Percentiles rank a stretch among this genome's conserved stretches.
phyloP scores from a whole-genome alignment of 2,113 vertebrate species.

The Pangasianodon gigas region DNA sequence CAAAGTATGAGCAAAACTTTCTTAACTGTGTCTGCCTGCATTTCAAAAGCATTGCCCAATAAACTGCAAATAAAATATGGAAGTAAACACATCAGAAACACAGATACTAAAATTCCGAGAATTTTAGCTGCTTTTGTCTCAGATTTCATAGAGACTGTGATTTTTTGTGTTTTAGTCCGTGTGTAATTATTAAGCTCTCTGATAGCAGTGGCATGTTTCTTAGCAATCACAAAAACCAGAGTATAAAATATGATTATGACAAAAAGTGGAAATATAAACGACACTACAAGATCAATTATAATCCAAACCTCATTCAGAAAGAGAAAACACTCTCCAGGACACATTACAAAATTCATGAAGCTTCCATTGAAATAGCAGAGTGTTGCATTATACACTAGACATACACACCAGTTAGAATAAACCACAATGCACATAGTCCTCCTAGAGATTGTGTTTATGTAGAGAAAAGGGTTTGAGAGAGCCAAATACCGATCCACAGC shows the following conservation, averaged over 20 bases:
- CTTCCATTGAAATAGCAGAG: slow-evolving; percentile 36
- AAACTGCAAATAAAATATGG: slow-evolving; percentile 39
- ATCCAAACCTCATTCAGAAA: slow-evolving; percentile 19
- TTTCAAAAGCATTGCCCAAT: not conserved
- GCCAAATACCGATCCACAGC: slow-evolving; percentile 52
- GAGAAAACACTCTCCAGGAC: slow-evolving; percentile 21
- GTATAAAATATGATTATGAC: slow-evolving; percentile 40
- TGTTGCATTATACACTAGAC: slow-evolving; percentile 18
- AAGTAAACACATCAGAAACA: slow-evolving; percentile 43
- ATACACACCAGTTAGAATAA: slow-evolving; percentile 21
- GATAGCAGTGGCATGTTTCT: slow-evolving; percentile 59
- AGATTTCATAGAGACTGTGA: slow-evolving; percentile 14
- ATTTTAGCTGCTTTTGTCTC: slow-evolving; percentile 52
- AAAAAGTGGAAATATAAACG: slow-evolving; percentile 44
- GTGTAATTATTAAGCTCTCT: slow-evolving; percentile 5
- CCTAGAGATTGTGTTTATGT: slow-evolving; percentile 39
- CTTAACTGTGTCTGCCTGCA: not conserved
- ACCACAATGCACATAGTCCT: not conserved
- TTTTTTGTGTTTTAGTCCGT: not conserved
- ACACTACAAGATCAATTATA: slow-evolving; percentile 48
- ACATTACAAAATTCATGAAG: slow-evolving; percentile 48
- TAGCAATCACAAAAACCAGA: slow-evolving; percentile 46
- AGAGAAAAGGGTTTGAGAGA: slow-evolving; percentile 41
- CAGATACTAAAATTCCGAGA: slow-evolving; percentile 46
- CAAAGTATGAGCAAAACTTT: slow-evolving; percentile 3